Conservation (phyloP, 2,797 vertebrate species). For the Anisognathus igniventris region DNA sequence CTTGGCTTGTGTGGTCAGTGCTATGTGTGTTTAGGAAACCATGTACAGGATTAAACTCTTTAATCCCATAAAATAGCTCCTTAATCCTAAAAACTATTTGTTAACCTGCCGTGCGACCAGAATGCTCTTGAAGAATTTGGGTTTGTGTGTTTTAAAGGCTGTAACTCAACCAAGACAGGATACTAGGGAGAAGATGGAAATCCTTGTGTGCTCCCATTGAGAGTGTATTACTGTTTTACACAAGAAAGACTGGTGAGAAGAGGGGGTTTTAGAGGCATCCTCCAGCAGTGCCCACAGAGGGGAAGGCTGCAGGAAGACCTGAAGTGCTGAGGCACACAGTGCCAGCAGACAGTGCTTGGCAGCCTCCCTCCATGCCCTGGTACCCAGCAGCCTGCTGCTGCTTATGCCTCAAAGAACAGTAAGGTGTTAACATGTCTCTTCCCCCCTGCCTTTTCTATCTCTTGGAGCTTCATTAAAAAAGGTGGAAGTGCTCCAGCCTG, state of each 20-base stretch:
- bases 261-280: neutral
- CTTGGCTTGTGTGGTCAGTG: neutral
- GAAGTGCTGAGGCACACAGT: accelerated
- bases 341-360: neutral
- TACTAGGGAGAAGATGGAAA: neutral
- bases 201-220: neutral
- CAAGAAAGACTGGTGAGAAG: neutral
- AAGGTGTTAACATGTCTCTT: neutral
- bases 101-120: neutral
- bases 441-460: accelerated
- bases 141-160: neutral
- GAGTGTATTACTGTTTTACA: neutral
- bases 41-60: neutral
- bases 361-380: neutral
- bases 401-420: neutral
- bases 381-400: neutral
- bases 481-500: neutral
- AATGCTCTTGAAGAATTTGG: neutral
- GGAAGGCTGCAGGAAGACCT: neutral
- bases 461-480: neutral
- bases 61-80: neutral
- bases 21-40: neutral
- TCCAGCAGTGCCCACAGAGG: neutral
- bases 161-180: neutral
- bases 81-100: neutral